Evolutionary conservation across 2,797 vertebrate species (phyloP).

Genomic region (Cyclura pinguis): DNA sequence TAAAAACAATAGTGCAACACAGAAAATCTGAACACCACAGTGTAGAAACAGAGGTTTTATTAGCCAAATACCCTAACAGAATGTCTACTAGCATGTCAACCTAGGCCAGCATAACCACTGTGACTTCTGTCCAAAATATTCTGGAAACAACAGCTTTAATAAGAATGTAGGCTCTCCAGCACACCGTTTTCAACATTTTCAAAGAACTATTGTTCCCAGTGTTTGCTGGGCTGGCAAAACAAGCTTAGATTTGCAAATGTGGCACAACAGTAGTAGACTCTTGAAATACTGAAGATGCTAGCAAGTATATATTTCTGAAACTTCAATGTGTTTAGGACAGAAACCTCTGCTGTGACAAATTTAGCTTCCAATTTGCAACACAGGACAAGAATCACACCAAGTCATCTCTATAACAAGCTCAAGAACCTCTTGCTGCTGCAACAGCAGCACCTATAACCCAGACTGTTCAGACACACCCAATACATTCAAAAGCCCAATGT

Average conservation of each 20-base stretch:
- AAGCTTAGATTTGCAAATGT: conserved; percentile 13
- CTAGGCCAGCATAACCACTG: not conserved
- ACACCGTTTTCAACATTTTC: not conserved
- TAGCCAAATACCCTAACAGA: not conserved
- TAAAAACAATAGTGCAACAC: conserved; percentile 2
- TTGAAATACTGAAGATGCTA: conserved; percentile 13
- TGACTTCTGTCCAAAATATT: not conserved
- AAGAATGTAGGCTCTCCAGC: not conserved
- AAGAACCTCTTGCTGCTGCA: not conserved
- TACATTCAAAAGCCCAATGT: conserved; percentile 32
- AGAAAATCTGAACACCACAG: not conserved
- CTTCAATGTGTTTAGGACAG: not conserved
- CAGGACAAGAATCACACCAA: not conserved
- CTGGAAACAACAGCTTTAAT: not conserved
- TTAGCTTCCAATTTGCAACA: not conserved
- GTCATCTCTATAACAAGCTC: not conserved
- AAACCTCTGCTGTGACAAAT: not conserved
- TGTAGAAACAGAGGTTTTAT: not conserved
- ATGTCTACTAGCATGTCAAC: not conserved
- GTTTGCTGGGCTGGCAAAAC: not conserved
- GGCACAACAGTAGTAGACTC: conserved; percentile 20
- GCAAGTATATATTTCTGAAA: conserved; percentile 15
- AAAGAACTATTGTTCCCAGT: not conserved
- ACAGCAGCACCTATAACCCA: not conserved
- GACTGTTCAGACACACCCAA: not conserved